Conservation (phyloP, 2,888 invertebrate species). For the Drosophila macrothrix region DNA sequence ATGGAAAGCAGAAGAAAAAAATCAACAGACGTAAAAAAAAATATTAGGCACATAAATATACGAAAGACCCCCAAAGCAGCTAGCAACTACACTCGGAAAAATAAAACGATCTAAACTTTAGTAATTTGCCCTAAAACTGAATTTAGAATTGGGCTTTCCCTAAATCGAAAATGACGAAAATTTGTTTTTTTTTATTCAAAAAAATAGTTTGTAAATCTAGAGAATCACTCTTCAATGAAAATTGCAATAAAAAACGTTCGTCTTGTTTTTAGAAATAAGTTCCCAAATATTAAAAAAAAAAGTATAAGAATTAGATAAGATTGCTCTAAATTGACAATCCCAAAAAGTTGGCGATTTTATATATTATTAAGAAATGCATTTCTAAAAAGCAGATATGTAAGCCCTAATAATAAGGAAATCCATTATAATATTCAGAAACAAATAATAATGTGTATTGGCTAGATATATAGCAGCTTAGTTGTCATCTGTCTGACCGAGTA, state of each 20-base stretch:
- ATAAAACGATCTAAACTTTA: background rate
- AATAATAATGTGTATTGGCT: background rate
- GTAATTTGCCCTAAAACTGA: background rate
- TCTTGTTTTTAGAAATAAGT: background rate
- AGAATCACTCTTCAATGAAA: background rate
- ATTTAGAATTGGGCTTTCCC: background rate
- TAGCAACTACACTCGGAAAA: slow-evolving; percentile 1
- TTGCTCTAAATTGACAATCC: background rate
- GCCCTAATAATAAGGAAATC: background rate
- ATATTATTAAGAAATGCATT: background rate
- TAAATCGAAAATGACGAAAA: background rate
- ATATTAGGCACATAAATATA: slow-evolving; percentile 78
- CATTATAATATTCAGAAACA: background rate
- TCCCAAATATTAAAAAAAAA: too few species aligned
- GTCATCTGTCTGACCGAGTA: background rate
- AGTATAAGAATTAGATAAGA: too few species aligned
- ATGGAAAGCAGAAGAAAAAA: slow-evolving; percentile 30
- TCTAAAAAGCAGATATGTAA: background rate
- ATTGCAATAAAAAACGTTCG: background rate
- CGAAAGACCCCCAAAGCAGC: slow-evolving; percentile 31
- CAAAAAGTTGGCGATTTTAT: background rate
- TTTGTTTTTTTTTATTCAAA: background rate
- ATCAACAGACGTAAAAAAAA: slow-evolving; percentile 30
- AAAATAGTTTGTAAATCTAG: background rate
- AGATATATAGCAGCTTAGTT: background rate